Evolutionary conservation across 2,113 vertebrate species (phyloP).

Genomic region (Dipodomys ordii): DNA sequence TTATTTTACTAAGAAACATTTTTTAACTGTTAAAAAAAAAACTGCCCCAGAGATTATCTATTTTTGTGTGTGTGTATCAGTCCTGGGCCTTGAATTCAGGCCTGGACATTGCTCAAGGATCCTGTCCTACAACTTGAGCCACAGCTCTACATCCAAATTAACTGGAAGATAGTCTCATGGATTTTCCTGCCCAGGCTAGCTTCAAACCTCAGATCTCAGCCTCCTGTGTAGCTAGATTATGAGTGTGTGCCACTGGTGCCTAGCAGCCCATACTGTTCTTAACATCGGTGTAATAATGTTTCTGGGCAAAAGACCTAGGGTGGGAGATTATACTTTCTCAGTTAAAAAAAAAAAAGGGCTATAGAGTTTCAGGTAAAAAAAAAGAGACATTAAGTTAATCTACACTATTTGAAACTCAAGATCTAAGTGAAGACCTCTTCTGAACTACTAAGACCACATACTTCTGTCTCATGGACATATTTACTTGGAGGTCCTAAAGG

Average conservation of each 20-base stretch:
- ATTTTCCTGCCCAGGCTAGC: too few relatives aligned
- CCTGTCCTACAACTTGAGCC: too few relatives aligned
- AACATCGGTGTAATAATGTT: not conserved
- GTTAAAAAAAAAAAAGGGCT: not conserved
- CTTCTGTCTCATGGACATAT: not conserved
- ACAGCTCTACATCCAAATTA: too few relatives aligned
- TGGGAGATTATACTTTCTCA: not conserved
- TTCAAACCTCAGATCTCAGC: too few relatives aligned
- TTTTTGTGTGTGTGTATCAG: not conserved
- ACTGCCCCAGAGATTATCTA: not conserved
- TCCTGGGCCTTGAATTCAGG: too few relatives aligned
- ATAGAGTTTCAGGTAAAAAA: not conserved
- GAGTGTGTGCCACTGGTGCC: too few relatives aligned
- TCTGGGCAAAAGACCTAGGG: not conserved
- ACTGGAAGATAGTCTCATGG: too few relatives aligned
- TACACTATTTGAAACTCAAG: not conserved
- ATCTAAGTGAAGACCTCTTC: not conserved
- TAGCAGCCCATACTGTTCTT: not conserved
- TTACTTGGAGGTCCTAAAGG: not conserved
- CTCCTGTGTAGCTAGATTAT: too few relatives aligned
- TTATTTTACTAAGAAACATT: not conserved
- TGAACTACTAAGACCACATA: not conserved
- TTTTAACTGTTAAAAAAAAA: not conserved
- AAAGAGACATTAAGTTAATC: conserved; percentile 29
- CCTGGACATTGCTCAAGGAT: too few relatives aligned